Evolutionary conservation across 2,113 vertebrate species (phyloP).

Genomic region (Pycnonotus jocosus): DNA sequence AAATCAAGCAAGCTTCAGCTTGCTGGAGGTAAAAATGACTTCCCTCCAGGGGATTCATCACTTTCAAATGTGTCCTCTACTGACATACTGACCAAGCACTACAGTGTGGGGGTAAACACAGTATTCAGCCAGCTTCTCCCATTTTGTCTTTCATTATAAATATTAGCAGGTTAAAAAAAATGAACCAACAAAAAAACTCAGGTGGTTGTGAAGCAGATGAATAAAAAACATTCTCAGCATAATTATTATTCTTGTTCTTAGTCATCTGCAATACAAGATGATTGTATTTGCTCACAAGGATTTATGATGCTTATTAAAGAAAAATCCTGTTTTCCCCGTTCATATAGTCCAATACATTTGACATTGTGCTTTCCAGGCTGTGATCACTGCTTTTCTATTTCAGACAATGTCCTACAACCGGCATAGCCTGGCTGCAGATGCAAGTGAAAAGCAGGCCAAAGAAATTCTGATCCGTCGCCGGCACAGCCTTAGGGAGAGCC

Average conservation of each 20-base stretch:
- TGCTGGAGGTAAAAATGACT: neutral
- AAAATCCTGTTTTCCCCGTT: neutral
- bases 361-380: neutral
- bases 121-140: neutral
- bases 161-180: neutral
- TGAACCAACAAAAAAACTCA: neutral
- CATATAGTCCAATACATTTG: neutral
- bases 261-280: neutral
- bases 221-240: neutral
- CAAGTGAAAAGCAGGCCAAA: constrained; percentile 79
- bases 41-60: neutral
- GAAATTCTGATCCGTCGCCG: constrained; percentile 93
- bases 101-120: neutral
- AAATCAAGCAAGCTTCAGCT: neutral
- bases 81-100: neutral
- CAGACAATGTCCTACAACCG: constrained; percentile 90
- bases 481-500: constrained; percentile 84
- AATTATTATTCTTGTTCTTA: neutral
- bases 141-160: neutral
- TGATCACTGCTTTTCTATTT: constrained; percentile 11
- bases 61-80: neutral
- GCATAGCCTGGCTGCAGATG: constrained; percentile 81
- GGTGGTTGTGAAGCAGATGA: neutral
- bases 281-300: neutral
- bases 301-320: neutral